Conservation (phyloP, 2,797 vertebrate genomes). For the Otolemur crassicaudatus region DNA sequence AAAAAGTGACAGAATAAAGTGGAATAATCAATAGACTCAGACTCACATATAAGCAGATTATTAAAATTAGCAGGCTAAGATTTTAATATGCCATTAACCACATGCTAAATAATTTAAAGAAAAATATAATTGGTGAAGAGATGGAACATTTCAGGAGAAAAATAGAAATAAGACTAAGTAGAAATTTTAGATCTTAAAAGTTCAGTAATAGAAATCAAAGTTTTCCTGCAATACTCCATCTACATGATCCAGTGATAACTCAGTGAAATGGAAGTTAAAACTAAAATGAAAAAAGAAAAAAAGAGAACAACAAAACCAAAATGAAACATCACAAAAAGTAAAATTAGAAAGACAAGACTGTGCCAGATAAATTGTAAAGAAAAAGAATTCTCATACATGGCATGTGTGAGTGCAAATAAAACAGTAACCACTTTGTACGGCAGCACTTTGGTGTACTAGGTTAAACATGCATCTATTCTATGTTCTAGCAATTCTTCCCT, state of each 20-base stretch:
- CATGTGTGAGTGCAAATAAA: not conserved
- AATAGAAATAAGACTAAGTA: not conserved
- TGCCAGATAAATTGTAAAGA: not conserved
- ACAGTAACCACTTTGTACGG: not conserved
- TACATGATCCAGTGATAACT: not conserved
- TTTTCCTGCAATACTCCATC: not conserved
- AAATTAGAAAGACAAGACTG: slow-evolving; percentile 19
- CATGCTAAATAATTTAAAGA: slow-evolving; percentile 4
- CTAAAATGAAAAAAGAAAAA: not conserved
- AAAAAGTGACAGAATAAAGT: not conserved
- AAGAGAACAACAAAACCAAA: not conserved
- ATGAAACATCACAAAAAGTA: slow-evolving; percentile 23
- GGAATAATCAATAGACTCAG: not conserved
- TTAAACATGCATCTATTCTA: not conserved
- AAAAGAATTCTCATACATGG: not conserved
- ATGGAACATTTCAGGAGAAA: not conserved
- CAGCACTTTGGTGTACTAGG: not conserved
- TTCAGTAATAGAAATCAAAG: not conserved
- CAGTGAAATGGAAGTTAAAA: not conserved
- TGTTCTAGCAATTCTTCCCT: not conserved
- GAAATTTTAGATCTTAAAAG: slow-evolving; percentile 23
- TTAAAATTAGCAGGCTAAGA: not conserved
- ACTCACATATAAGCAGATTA: not conserved
- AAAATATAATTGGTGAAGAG: not conserved
- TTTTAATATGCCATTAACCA: not conserved